These are phyloP conservation scores for Poecilus cupreus DNA, from an alignment of 2,888 invertebrate genomes.

Conservation along the genomic window DNA sequence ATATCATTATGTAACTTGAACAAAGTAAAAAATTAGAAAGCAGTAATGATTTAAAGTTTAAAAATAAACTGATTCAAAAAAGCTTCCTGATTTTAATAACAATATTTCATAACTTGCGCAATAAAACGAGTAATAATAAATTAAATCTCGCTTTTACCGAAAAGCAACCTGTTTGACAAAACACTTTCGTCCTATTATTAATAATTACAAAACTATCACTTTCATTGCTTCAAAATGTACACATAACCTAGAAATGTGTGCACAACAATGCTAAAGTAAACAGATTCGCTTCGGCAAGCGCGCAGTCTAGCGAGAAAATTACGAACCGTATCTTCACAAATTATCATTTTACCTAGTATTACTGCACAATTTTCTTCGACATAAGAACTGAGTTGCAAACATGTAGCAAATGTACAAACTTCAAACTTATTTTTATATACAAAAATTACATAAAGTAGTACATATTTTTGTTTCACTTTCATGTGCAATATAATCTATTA, in stretches of 20 bases:
- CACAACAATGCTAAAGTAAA: background rate
- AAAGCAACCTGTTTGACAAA: background rate
- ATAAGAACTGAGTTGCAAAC: background rate
- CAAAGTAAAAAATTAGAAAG: slow-evolving; percentile 1
- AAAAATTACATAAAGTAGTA: too few relatives aligned
- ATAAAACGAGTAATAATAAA: background rate
- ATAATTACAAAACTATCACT: slow-evolving; percentile 40
- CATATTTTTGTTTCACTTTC: too few relatives aligned
- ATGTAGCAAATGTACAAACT: background rate
- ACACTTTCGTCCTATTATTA: slow-evolving; percentile 5
- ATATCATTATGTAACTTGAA: background rate
- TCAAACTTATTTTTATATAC: too few relatives aligned
- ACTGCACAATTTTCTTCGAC: background rate
- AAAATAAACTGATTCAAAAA: slow-evolving; percentile 13
- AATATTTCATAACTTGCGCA: background rate
- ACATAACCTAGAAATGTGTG: slow-evolving; percentile 35
- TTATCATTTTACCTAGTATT: slow-evolving; percentile 31
- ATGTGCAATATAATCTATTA: too few relatives aligned
- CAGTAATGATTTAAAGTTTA: slow-evolving; percentile 8
- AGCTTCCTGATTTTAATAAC: background rate
- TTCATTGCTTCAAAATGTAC: slow-evolving; percentile 13
- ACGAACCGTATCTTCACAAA: slow-evolving; percentile 20
- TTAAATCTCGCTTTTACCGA: slow-evolving; percentile 12
- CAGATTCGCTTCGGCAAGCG: slow-evolving; percentile 28
- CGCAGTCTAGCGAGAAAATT: slow-evolving; percentile 4